These are phyloP conservation scores for Seira musarum DNA, from an alignment of 2,888 invertebrate species.

Conservation along the genomic window DNA sequence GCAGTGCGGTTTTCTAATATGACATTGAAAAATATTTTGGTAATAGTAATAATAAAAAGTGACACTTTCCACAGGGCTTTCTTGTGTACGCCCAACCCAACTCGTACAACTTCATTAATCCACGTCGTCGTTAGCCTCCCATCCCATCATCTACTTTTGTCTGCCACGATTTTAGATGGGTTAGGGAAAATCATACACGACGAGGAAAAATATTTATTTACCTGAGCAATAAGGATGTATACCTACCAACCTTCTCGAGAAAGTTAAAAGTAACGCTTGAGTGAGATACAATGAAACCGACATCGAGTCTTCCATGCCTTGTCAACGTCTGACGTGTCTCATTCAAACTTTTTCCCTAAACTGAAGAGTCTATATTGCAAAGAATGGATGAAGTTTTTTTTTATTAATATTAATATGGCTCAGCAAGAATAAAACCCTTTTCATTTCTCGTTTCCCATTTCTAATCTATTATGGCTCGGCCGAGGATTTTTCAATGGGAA, in stretches of 20 bases:
- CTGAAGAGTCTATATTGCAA: too few species aligned
- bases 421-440: background rate
- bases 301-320: background rate
- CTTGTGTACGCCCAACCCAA: conserved; percentile 14
- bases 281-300: conserved; percentile 4
- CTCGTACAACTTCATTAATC: conserved; percentile 52
- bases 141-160: conserved; percentile 3
- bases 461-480: too few species aligned
- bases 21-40: conserved; percentile 55
- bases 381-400: background rate
- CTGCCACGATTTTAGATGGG: conserved; percentile 11
- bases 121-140: conserved; percentile 18
- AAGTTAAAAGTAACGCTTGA: conserved; percentile 8
- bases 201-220: background rate
- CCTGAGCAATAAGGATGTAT: too few species aligned
- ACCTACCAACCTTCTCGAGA: background rate
- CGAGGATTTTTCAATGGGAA: background rate
- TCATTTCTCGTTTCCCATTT: background rate
- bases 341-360: background rate
- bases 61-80: conserved; percentile 40
- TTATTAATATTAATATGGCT: background rate
- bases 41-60: conserved; percentile 34
- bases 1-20: conserved; percentile 17
- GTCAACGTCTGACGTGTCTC: background rate
- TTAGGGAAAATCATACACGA: conserved; percentile 3